Evolutionary conservation across 2,113 vertebrate genomes (phyloP), one percentile per base, ranked within the genome.

Genomic region (Narcine bancroftii): DNA sequence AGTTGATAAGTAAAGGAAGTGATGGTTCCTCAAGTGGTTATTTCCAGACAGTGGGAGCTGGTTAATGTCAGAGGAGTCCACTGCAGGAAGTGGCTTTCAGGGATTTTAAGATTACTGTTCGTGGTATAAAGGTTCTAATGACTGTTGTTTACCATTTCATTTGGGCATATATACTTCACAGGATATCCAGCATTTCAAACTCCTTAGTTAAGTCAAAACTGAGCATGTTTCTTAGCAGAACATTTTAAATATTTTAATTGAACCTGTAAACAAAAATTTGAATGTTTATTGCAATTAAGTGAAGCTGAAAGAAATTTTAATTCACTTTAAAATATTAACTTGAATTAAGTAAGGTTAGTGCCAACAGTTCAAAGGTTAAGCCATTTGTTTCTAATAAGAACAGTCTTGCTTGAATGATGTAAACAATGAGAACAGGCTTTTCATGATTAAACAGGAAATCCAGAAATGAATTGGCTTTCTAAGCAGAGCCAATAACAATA

Each of bases 121-220:
- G 93, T 93, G 94, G 94, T 93, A 94, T 93, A 95, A 91, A 93
- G 92, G 81, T 94, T 94, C 94, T 92, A 66, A 92, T 10, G 93
- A 92, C 93, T 93, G 83, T 92, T 94, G 93, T 95, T 95, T 94
- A 94, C 93, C 92, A 94, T 95, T 94, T 95, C 93, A 94, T 92
- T 94, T 94, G 93, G 94, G 93, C 94, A 95, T 94, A 94, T 93
- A 92, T 93, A 94, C 93, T 2, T 93, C 94, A 92, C 93, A 93
- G 93, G 94, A 93, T 94, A 94, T 94, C 92, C 93, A 93, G 93
- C 93, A 93, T 92, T 94, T 94, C 93, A 93, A 94, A 94, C 94
- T 94, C 94, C 94, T 94, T 94, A 94, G 93, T 93, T 95, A 95
- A 95, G 94, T 93, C 94, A 94, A 95, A 95, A 94, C 94, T 94